A percentile compares a stretch with the other conserved stretches of the same genome.
phyloP scores from a whole-genome alignment of 2,888 invertebrate species.

The Pseudococcus jackbeardsleyi region DNA sequence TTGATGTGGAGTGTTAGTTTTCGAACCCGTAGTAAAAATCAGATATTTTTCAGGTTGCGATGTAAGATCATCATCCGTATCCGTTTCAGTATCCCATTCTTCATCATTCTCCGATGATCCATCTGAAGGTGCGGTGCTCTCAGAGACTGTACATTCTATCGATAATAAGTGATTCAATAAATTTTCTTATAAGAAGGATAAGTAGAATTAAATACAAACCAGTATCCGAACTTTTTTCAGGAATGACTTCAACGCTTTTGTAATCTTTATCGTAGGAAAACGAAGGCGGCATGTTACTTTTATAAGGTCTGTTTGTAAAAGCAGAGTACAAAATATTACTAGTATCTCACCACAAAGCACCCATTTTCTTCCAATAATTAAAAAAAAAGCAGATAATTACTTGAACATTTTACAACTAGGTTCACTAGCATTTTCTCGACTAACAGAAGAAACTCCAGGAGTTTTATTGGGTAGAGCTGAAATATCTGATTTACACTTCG shows the following conservation, averaged over 20 bases:
- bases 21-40: conserved; percentile 86
- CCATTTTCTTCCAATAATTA: background rate
- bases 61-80: conserved; percentile 70
- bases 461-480: background rate
- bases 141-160: background rate
- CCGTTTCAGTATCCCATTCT: conserved; percentile 67
- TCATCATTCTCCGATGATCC: conserved; percentile 62
- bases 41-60: conserved; percentile 79
- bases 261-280: conserved; percentile 60
- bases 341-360: background rate
- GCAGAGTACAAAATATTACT: background rate
- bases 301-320: background rate
- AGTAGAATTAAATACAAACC: conserved; percentile 23
- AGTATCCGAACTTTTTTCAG: conserved; percentile 14
- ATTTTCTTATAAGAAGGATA: background rate
- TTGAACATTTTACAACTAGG: conserved; percentile 5
- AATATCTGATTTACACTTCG: conserved; percentile 69
- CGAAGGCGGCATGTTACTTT: conserved; percentile 33
- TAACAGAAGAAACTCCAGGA: background rate
- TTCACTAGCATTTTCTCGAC: background rate
- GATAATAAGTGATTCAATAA: background rate
- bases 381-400: conserved; percentile 65
- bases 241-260: conserved; percentile 43
- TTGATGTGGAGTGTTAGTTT: conserved; percentile 85
- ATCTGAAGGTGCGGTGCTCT: conserved; percentile 12